phyloP scores from a whole-genome alignment of 2,113 vertebrate species.

The Candoia aspera region DNA sequence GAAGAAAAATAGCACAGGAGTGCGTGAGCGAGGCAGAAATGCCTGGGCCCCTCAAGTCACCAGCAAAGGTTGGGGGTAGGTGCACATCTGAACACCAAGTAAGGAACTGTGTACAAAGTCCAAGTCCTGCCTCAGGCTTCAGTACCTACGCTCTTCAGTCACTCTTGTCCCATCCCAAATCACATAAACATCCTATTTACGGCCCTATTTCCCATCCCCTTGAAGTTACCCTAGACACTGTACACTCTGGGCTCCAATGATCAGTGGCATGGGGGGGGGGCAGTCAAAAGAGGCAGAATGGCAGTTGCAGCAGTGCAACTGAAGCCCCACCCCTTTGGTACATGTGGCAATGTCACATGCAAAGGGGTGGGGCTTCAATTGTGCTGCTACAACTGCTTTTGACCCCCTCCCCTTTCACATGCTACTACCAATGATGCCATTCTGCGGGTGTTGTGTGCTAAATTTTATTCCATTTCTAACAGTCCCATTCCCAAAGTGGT shows the following conservation, averaged over 20 bases:
- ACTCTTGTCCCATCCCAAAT: background rate
- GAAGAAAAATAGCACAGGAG: background rate
- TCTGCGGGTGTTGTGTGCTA: background rate
- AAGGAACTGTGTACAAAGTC: background rate
- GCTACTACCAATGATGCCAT: background rate
- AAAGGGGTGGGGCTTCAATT: background rate
- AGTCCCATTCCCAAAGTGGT: background rate
- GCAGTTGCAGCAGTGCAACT: background rate
- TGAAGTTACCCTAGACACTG: background rate
- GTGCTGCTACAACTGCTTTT: background rate
- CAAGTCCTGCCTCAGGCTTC: background rate
- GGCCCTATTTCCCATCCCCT: background rate
- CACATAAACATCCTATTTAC: background rate
- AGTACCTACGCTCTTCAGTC: background rate
- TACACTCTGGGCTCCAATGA: background rate
- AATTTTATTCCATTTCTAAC: background rate
- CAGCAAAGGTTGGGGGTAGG: background rate
- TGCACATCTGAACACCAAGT: background rate
- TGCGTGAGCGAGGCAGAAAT: background rate
- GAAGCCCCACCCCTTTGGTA: background rate
- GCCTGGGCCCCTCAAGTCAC: background rate
- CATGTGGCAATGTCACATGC: background rate
- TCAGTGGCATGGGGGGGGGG: background rate
- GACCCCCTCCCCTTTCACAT: background rate
- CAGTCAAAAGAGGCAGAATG: background rate